A percentile compares a stretch with the other conserved stretches of the same genome.
Conservation (phyloP, 2,797 vertebrate species). For the Microcaecilia unicolor region DNA sequence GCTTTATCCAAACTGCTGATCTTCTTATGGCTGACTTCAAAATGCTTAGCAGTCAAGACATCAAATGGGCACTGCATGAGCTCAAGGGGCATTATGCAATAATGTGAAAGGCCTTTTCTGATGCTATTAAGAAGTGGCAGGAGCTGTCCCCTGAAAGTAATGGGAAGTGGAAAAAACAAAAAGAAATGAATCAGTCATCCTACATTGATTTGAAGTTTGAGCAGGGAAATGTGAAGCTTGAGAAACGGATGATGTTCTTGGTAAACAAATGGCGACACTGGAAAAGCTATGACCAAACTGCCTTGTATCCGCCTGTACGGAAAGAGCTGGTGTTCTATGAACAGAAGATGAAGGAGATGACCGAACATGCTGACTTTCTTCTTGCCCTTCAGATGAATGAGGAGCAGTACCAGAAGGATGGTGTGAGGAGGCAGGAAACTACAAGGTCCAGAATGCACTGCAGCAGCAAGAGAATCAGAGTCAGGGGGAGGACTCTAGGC, state of each 20-base stretch:
- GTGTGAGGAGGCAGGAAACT: too few species aligned
- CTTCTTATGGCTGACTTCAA: constrained; percentile 93
- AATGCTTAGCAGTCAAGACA: constrained; percentile 95
- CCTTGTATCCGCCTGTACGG: constrained; percentile 71
- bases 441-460: too few species aligned
- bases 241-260: constrained; percentile 87
- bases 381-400: constrained; percentile 94
- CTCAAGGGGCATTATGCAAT: constrained; percentile 99
- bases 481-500: too few species aligned
- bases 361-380: constrained; percentile 93
- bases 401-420: constrained; percentile 94
- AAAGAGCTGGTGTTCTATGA: constrained; percentile 85
- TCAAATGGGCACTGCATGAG: constrained; percentile 90
- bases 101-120: constrained; percentile 96
- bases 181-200: constrained; percentile 80
- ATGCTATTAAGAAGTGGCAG: constrained; percentile 92
- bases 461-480: too few species aligned
- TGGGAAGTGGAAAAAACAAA: constrained; percentile 78
- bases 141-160: constrained; percentile 76
- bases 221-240: constrained; percentile 67
- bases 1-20: constrained; percentile 83
- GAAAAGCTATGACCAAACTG: constrained; percentile 58
- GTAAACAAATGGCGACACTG: constrained; percentile 86
- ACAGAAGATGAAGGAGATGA: constrained; percentile 91
- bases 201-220: constrained; percentile 90